phyloP scores from a whole-genome alignment of 2,113 vertebrate species.

The Haemorhous mexicanus region DNA sequence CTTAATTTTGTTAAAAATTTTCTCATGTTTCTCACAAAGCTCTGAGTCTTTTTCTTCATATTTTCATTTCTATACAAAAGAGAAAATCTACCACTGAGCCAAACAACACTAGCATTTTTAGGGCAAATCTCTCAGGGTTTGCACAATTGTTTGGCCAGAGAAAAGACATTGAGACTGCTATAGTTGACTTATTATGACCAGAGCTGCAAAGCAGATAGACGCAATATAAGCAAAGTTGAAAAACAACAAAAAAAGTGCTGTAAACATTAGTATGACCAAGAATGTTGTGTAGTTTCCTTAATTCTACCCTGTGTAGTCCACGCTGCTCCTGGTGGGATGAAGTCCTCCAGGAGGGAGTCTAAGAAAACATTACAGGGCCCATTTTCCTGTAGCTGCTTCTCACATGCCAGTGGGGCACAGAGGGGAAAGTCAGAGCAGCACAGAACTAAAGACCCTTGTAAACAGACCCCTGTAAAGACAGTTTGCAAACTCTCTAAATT shows the following conservation, averaged over 20 bases:
- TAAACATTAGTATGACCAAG: not conserved
- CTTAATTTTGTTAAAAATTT: not conserved
- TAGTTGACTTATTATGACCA: not conserved
- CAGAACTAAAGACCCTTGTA: not conserved
- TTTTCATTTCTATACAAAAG: not conserved
- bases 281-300: not conserved
- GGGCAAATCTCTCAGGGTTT: not conserved
- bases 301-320: not conserved
- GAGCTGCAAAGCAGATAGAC: not conserved
- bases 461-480: not conserved
- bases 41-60: not conserved
- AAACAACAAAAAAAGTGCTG: not conserved
- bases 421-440: not conserved
- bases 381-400: not conserved
- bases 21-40: not conserved
- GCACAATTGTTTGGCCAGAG: not conserved
- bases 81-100: not conserved
- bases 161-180: not conserved
- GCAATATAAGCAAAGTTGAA: not conserved
- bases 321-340: not conserved
- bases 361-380: not conserved
- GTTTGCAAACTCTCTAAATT: not conserved
- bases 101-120: not conserved
- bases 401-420: fast-evolving
- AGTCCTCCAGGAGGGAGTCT: not conserved